phyloP scores from a whole-genome alignment of 2,797 vertebrate species.

The Notoglanidium macrostoma region DNA sequence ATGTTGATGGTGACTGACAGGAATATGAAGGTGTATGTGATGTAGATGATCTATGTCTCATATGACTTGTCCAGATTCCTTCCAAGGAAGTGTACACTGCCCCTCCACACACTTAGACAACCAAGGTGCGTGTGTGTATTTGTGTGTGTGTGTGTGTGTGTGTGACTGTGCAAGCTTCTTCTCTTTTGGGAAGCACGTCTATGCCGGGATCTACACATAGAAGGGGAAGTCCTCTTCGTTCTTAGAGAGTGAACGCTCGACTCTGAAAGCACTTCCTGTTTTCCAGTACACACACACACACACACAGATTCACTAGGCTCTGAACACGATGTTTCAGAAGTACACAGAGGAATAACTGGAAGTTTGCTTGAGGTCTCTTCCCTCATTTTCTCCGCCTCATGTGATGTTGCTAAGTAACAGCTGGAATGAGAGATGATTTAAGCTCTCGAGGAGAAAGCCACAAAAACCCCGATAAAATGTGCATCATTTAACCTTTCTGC shows the following conservation, averaged over 20 bases:
- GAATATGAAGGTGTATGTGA: constrained; percentile 24
- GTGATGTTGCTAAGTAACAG: neutral
- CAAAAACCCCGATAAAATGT: constrained; percentile 20
- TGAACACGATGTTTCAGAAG: neutral
- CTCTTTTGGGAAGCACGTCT: constrained; percentile 40
- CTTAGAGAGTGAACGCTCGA: constrained; percentile 38
- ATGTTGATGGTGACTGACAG: constrained; percentile 6
- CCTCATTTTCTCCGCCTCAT: constrained; percentile 9
- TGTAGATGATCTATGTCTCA: constrained; percentile 8
- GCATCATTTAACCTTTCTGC: neutral
- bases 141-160: constrained; percentile 7
- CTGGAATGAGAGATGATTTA: neutral
- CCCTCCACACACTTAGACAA: constrained; percentile 7
- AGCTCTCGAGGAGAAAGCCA: constrained; percentile 14
- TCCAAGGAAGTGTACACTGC: constrained; percentile 2
- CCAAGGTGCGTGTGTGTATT: neutral
- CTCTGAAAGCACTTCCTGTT: constrained; percentile 29
- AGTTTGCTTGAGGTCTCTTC: neutral
- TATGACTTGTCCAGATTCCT: constrained; percentile 15
- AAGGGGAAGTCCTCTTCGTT: constrained; percentile 41
- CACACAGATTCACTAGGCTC: neutral
- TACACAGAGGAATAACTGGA: neutral
- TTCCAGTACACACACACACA: neutral
- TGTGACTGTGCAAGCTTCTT: constrained; percentile 24
- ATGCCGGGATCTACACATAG: constrained; percentile 29